Conservation (phyloP, 2,113 vertebrate genomes). For the Salvator merianae region DNA sequence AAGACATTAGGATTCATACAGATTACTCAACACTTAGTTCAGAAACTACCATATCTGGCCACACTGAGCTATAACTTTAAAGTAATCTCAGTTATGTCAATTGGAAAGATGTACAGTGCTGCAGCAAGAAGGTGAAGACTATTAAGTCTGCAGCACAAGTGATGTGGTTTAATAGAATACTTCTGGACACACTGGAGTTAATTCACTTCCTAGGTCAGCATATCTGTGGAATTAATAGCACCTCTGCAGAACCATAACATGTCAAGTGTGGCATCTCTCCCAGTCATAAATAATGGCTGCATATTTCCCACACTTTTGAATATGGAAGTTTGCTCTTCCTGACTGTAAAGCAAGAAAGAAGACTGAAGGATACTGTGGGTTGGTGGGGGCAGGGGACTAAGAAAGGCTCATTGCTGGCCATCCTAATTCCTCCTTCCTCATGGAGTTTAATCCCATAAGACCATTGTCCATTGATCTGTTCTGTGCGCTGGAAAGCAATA, state of each 20-base stretch:
- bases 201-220: not conserved
- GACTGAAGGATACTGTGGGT: not conserved
- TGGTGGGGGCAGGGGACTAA: not conserved
- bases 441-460: not conserved
- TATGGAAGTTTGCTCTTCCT: fast-evolving
- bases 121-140: not conserved
- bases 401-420: not conserved
- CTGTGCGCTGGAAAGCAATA: conserved; percentile 4
- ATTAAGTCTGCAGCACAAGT: not conserved
- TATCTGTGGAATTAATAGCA: not conserved
- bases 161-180: not conserved
- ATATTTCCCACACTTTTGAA: not conserved
- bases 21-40: not conserved
- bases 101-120: not conserved
- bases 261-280: not conserved
- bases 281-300: not conserved
- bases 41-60: not conserved
- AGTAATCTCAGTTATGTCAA: not conserved
- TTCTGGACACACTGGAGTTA: not conserved
- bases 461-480: conserved; percentile 26
- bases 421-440: not conserved
- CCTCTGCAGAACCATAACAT: not conserved
- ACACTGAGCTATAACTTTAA: not conserved
- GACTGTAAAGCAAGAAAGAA: not conserved
- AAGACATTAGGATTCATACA: not conserved